These are phyloP conservation scores for Lethocerus indicus DNA, from an alignment of 1,140 invertebrate genomes.

Conservation along the genomic window DNA sequence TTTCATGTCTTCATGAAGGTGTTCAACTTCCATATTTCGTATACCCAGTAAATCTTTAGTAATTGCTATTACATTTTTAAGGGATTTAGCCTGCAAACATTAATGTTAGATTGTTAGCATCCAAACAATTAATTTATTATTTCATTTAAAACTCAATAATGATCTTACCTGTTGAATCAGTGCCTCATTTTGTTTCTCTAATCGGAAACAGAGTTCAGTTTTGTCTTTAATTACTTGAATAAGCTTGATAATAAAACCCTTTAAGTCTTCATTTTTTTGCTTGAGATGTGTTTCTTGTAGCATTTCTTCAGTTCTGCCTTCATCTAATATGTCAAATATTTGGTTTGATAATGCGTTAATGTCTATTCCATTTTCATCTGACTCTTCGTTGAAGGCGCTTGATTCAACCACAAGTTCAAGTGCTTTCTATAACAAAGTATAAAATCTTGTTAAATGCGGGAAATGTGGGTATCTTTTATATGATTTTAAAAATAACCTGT, in stretches of 20 bases:
- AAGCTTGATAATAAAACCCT: constrained; percentile 16
- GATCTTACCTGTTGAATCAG: constrained; percentile 16
- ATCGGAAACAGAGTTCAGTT: constrained; percentile 12
- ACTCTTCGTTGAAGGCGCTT: no score
- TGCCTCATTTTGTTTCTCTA: constrained; percentile 18
- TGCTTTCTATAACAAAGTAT: no score
- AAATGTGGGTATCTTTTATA: no score
- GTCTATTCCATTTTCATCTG: no score
- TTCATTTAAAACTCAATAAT: background rate
- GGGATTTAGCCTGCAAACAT: constrained; percentile 25
- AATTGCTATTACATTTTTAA: constrained; percentile 58
- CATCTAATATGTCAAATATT: constrained; percentile 5
- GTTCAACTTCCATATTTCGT: constrained; percentile 54
- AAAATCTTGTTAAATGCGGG: no score
- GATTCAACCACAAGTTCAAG: no score
- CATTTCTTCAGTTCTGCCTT: background rate
- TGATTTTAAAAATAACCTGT: no score
- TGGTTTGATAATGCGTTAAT: constrained; percentile 5
- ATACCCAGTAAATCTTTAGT: constrained; percentile 61
- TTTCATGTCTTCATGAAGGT: constrained; percentile 49
- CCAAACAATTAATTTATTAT: background rate
- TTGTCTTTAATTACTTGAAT: constrained; percentile 19
- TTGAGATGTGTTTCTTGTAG: background rate
- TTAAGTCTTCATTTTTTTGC: constrained; percentile 15
- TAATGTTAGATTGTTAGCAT: background rate